Base-by-base conservation (phyloP, 2,888 invertebrate genomes). In the Drosophila austrosaltans region DNA sequence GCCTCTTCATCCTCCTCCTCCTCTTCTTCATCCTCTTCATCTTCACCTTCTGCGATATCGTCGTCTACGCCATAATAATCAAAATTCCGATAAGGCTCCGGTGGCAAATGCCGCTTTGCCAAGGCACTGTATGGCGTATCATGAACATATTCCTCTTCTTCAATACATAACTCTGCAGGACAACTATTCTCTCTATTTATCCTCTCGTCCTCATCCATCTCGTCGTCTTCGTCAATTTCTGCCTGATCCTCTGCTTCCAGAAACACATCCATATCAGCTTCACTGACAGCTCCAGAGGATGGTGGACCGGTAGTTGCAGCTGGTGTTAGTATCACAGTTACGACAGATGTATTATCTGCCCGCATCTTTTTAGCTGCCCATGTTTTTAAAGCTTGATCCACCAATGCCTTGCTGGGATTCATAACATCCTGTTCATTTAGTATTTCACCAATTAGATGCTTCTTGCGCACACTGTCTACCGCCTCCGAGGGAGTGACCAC, bases 341-440 rank as follows among this genome's bases (percentile, higher is more conserved):
- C 97, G 56, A 98, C 98, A 12, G 98, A 98, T 0, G 98, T 98
- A 92, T 99, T 99, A 92, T 99, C 99, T 0, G 99, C 99, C 44
- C 98, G 94, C 94, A 98, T 95, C 89, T 96, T 94, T 5, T 97
- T 96, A 58, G 94, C 94, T 22, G 95, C 95, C 98, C 99, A 99
- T 66, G 94, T 94, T 77, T 96, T 96, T 60, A 96, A 94, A 59
- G 96, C 98, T 89, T 94, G 95, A 92, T 95, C 97, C 0, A 98
- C 98, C 66, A 99, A 93, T 81, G 96, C 95, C 91, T 98, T 97
- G 63, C 98, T 98, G 0, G 98, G 98, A 93, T 99, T 98, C 68
- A 89, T 85, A 0, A 82, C 73, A 30, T 83, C 83, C 70, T 83
- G 83, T 36, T 83, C 88, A 39, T 94, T 91, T 66, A 78, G 75